phyloP scores from a whole-genome alignment of 2,888 invertebrate species.

The Parnassius smintheus region DNA sequence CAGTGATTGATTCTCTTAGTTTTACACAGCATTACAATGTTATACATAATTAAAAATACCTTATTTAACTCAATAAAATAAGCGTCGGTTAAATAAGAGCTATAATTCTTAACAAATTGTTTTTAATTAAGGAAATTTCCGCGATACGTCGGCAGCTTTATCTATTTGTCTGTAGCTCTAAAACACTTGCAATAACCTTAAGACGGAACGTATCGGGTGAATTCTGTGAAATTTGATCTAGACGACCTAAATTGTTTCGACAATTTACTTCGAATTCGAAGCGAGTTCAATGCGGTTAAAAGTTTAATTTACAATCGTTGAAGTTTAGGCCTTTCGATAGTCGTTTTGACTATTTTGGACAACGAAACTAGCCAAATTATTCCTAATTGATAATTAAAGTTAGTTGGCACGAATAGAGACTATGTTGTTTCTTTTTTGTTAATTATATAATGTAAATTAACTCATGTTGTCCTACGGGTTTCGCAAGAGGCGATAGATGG shows the following conservation, averaged over 20 bases:
- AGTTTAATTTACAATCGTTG: constrained; percentile 10
- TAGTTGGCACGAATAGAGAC: neutral
- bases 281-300: constrained; percentile 1
- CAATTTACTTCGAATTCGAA: constrained; percentile 10
- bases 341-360: neutral
- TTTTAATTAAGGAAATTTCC: constrained; percentile 6
- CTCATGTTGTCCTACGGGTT: too few relatives aligned
- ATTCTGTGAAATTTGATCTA: constrained; percentile 18
- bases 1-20: too few relatives aligned
- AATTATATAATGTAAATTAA: neutral
- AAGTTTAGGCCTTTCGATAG: neutral
- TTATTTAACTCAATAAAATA: too few relatives aligned
- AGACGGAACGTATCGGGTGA: constrained; percentile 4
- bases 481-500: too few relatives aligned
- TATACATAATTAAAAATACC: too few relatives aligned
- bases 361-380: neutral
- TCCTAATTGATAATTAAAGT: neutral
- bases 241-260: constrained; percentile 17
- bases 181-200: constrained; percentile 5
- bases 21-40: too few relatives aligned
- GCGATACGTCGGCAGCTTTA: constrained; percentile 1
- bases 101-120: neutral
- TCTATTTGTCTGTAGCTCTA: neutral
- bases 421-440: neutral
- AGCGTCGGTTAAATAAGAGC: too few relatives aligned